Conservation (phyloP, 2,888 invertebrate genomes). For the Cepaea hortensis region DNA sequence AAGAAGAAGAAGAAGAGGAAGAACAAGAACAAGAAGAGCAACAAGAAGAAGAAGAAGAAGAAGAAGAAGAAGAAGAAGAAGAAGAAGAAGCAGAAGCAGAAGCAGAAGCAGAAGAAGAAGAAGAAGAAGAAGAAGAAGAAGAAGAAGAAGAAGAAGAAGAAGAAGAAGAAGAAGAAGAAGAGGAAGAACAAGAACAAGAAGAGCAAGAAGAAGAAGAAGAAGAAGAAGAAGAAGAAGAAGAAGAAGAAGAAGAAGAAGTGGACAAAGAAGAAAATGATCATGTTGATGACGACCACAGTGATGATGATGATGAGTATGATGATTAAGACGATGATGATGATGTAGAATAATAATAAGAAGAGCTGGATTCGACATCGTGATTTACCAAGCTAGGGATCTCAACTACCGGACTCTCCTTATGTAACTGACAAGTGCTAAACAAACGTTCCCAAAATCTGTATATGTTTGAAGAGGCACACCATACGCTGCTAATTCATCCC, state of each 20-base stretch:
- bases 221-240: background rate
- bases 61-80: background rate
- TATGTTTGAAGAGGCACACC: no score
- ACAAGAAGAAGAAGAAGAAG: background rate
- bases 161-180: background rate
- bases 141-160: conserved; percentile 6
- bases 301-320: no score
- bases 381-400: background rate
- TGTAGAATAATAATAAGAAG: background rate
- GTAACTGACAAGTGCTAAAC: no score
- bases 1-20: background rate
- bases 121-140: background rate
- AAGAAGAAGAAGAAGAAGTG: background rate
- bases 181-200: background rate
- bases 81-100: background rate
- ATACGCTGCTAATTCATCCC: no score
- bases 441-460: no score
- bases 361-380: background rate
- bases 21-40: background rate
- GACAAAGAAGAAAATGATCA: background rate
- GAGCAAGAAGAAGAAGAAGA: background rate
- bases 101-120: no score
- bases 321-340: no score
- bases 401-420: no score
- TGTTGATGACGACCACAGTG: no score